These are phyloP conservation scores for Drosophila gunungcola DNA, from an alignment of 1,140 invertebrate species.

Conservation along the genomic window DNA sequence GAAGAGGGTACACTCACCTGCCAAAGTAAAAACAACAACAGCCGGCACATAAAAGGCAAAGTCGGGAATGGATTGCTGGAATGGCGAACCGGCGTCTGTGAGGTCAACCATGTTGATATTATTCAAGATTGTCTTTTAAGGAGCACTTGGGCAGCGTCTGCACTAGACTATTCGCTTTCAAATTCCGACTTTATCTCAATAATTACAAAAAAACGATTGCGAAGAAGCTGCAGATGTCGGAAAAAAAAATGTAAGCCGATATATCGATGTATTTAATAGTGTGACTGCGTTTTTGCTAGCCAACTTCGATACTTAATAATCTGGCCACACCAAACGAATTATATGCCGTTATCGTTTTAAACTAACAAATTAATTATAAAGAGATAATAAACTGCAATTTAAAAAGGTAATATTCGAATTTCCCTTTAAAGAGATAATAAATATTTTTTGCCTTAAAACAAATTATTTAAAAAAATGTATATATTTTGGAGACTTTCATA, in stretches of 20 bases:
- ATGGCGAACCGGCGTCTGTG: conserved; percentile 85
- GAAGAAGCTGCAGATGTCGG: conserved; percentile 29
- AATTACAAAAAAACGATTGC: conserved; percentile 36
- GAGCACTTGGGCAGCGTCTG: conserved; percentile 24
- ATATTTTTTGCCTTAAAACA: no score
- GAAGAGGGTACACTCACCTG: conserved; percentile 86
- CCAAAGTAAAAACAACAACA: conserved; percentile 89
- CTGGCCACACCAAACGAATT: neutral
- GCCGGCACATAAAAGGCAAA: conserved; percentile 91
- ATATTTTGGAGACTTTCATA: no score
- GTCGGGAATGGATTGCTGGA: conserved; percentile 93
- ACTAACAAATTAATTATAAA: no score
- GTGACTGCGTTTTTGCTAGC: neutral
- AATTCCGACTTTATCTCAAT: conserved; percentile 55
- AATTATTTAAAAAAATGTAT: no score
- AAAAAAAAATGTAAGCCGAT: conserved; percentile 29
- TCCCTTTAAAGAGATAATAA: no score
- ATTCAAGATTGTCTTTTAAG: conserved; percentile 11
- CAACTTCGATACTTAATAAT: neutral
- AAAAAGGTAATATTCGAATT: no score
- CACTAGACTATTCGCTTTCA: conserved; percentile 8
- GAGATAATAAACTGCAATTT: no score
- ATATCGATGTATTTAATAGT: neutral
- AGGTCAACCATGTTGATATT: conserved; percentile 87
- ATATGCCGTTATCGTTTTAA: no score